Conservation (phyloP, 53 echinoderm and acorn worm genomes). For the Paracentrotus lividus region DNA sequence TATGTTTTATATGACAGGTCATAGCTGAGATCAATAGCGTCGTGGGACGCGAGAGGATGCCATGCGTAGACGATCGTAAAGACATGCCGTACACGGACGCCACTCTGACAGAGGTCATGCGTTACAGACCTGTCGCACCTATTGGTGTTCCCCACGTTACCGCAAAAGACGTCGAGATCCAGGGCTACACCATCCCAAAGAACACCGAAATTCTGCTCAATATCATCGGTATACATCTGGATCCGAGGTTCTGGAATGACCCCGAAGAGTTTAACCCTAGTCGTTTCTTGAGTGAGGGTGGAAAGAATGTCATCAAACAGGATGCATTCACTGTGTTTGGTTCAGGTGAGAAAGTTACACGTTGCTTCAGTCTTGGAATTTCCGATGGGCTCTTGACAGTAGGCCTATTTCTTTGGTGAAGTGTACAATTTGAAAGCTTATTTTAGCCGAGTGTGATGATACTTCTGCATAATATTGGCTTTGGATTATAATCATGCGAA, state of each 20-base stretch:
- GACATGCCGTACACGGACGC: constrained; percentile 84
- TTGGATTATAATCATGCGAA: no score
- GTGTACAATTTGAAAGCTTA: no score
- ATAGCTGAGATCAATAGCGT: constrained; percentile 78
- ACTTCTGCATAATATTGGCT: no score
- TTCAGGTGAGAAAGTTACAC: constrained; percentile 73
- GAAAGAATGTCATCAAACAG: constrained; percentile 65
- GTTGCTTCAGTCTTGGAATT: no score
- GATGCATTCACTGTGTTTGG: constrained; percentile 85
- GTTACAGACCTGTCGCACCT: constrained; percentile 72
- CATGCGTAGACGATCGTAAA: constrained; percentile 63
- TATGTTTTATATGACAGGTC: constrained; percentile 52
- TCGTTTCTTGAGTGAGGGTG: constrained; percentile 77
- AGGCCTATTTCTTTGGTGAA: no score
- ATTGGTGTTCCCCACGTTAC: constrained; percentile 64
- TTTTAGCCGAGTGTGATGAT: no score
- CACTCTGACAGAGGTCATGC: constrained; percentile 72
- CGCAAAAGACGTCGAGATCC: constrained; percentile 52
- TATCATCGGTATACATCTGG: constrained; percentile 70
- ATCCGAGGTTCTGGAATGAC: constrained; percentile 76
- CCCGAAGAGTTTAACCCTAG: constrained; percentile 79
- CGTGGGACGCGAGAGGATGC: constrained; percentile 75
- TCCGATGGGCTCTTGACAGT: no score
- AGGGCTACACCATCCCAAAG: constrained; percentile 77
- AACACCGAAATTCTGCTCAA: constrained; percentile 73